phyloP scores from a whole-genome alignment of 2,113 vertebrate species.

The Nycticebus coucang region DNA sequence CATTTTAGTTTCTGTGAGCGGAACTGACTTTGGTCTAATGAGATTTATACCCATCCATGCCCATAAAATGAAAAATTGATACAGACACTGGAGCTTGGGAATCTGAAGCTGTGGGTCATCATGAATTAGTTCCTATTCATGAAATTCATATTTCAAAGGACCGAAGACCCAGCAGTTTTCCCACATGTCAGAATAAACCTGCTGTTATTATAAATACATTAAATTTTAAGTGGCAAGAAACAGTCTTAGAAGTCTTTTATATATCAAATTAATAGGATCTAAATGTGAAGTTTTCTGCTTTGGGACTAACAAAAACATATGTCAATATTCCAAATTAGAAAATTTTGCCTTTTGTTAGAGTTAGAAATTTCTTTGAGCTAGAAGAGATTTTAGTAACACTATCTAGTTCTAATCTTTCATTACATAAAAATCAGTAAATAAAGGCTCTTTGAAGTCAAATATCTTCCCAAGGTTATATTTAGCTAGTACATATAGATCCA shows the following conservation, averaged over 20 bases:
- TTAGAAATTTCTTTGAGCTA: neutral
- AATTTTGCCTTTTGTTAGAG: conserved; percentile 43
- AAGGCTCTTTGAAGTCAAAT: neutral
- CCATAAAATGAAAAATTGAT: neutral
- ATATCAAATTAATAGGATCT: conserved; percentile 62
- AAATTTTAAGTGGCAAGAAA: conserved; percentile 61
- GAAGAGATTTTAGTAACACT: conserved; percentile 17
- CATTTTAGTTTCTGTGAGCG: neutral
- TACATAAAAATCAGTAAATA: neutral
- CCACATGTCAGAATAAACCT: conserved; percentile 65
- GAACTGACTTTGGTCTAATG: neutral
- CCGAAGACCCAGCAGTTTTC: conserved; percentile 44
- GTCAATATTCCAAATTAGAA: conserved; percentile 53
- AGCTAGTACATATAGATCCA: neutral
- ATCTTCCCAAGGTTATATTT: neutral
- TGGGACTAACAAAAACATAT: conserved; percentile 58
- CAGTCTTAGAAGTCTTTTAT: conserved; percentile 26
- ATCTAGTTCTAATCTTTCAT: neutral
- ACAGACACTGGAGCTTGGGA: neutral
- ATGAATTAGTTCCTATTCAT: neutral
- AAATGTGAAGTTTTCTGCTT: conserved; percentile 60
- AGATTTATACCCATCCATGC: neutral
- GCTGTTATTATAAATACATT: conserved; percentile 64
- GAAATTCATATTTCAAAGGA: conserved; percentile 57
- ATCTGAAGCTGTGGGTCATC: neutral